Percentiles rank a stretch among this genome's conserved stretches.
Conservation (phyloP, 1,140 invertebrate species). For the Drosophila chauvacae region DNA sequence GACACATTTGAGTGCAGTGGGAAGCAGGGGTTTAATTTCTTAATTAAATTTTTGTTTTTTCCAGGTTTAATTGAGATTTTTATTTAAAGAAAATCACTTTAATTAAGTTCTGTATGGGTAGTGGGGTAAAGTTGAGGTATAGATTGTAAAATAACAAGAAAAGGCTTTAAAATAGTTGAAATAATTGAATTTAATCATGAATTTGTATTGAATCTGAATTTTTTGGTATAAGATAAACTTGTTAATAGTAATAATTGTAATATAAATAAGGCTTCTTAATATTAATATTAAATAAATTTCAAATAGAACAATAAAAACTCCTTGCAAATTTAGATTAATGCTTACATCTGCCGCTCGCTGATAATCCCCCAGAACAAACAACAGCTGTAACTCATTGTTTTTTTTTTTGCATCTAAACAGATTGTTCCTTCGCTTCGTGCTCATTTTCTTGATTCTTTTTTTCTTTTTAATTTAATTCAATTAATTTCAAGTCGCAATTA, state of each 20-base stretch:
- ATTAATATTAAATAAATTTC: not conserved
- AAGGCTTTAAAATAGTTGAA: too few species aligned
- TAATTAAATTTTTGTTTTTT: not conserved
- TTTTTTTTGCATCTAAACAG: constrained; percentile 15
- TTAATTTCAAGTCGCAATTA: constrained; percentile 50
- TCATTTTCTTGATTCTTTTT: not conserved
- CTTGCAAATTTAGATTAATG: not conserved
- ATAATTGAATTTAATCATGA: too few species aligned
- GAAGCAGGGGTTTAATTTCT: not conserved
- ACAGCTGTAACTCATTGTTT: constrained; percentile 22
- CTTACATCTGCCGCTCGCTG: constrained; percentile 3
- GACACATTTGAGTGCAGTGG: constrained; percentile 5
- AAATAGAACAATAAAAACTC: not conserved
- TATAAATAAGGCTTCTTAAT: not conserved
- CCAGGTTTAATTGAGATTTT: not conserved
- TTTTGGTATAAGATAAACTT: too few species aligned
- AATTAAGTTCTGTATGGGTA: not conserved
- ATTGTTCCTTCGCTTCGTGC: constrained; percentile 7
- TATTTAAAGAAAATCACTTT: not conserved
- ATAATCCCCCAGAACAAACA: constrained; percentile 1
- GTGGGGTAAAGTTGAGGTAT: not conserved
- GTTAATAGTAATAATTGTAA: too few species aligned
- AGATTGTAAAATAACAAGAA: too few species aligned
- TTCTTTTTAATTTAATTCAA: constrained; percentile 26
- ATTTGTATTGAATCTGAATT: too few species aligned